Conservation (phyloP, 30 jellyfish, hydroid and myxozoan species). For the Sanderia malayensis region DNA sequence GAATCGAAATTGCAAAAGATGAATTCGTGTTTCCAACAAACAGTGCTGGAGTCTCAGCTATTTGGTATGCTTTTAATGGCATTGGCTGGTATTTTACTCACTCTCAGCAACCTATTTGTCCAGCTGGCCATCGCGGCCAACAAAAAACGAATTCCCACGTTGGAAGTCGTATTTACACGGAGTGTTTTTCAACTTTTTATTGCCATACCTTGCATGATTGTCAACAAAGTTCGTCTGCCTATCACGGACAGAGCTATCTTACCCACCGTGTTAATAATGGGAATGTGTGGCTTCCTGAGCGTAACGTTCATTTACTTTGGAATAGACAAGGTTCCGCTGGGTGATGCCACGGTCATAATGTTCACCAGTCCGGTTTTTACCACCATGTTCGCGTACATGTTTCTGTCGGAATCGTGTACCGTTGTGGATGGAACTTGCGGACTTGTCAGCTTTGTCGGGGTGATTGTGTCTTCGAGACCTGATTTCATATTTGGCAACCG, state of each 20-base stretch:
- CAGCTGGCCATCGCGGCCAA: conserved; percentile 65
- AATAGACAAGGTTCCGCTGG: conserved; percentile 70
- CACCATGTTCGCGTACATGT: conserved; percentile 53
- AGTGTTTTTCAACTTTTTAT: conserved; percentile 51
- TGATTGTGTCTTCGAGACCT: conserved; percentile 71
- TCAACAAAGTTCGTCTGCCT: conserved; percentile 10
- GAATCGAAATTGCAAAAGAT: conserved; percentile 3
- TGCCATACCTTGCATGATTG: conserved; percentile 29
- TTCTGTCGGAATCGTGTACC: conserved; percentile 57
- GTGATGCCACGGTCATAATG: conserved; percentile 70
- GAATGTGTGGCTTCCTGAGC: conserved; percentile 62
- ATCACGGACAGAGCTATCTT: conserved; percentile 16
- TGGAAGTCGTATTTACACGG: conserved; percentile 67
- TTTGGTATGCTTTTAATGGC: conserved; percentile 76
- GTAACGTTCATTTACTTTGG: conserved; percentile 63
- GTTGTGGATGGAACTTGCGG: conserved; percentile 66
- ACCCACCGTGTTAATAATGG: conserved; percentile 49
- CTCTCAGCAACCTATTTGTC: conserved; percentile 70
- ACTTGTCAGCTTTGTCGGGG: conserved; percentile 59
- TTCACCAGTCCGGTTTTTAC: conserved; percentile 81
- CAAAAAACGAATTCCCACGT: conserved; percentile 56
- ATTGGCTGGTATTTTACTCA: conserved; percentile 65
- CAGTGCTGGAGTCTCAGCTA: conserved; percentile 16
- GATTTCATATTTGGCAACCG: conserved; percentile 62
- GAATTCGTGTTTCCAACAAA: background rate